phyloP scores from a whole-genome alignment of 2,888 invertebrate genomes.

The Apamea anceps region DNA sequence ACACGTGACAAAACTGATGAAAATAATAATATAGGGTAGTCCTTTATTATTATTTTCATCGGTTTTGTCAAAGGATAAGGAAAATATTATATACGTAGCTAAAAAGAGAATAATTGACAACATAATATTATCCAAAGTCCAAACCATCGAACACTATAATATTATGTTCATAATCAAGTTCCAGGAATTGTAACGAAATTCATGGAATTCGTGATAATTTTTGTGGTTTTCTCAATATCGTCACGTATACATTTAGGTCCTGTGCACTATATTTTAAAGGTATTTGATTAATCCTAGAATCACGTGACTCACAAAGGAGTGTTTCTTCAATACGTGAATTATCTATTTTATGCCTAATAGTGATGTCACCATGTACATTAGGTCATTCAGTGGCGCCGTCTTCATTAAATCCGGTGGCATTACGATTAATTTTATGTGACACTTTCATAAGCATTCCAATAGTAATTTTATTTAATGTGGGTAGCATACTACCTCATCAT shows the following conservation, averaged over 20 bases:
- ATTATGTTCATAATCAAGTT: neutral
- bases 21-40: neutral
- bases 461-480: neutral
- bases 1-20: neutral
- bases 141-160: neutral
- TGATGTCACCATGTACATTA: slow-evolving; percentile 58
- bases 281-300: slow-evolving; percentile 29
- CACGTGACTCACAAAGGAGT: slow-evolving; percentile 56
- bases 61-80: neutral
- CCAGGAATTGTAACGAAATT: neutral
- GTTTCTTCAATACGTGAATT: slow-evolving; percentile 45
- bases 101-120: neutral
- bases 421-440: slow-evolving; percentile 15
- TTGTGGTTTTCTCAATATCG: neutral
- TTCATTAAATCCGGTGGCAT: slow-evolving; percentile 44
- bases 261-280: neutral
- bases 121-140: neutral
- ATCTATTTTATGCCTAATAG: slow-evolving; percentile 57
- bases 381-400: slow-evolving; percentile 58
- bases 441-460: neutral
- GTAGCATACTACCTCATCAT: neutral
- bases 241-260: neutral
- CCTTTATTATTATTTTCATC: too few relatives aligned
- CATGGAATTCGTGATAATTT: neutral
- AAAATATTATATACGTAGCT: neutral